Percentiles rank a stretch among this genome's conserved stretches.
Evolutionary conservation across 1,140 invertebrate genomes (phyloP).

Genomic region (Saccostrea cuccullata): DNA sequence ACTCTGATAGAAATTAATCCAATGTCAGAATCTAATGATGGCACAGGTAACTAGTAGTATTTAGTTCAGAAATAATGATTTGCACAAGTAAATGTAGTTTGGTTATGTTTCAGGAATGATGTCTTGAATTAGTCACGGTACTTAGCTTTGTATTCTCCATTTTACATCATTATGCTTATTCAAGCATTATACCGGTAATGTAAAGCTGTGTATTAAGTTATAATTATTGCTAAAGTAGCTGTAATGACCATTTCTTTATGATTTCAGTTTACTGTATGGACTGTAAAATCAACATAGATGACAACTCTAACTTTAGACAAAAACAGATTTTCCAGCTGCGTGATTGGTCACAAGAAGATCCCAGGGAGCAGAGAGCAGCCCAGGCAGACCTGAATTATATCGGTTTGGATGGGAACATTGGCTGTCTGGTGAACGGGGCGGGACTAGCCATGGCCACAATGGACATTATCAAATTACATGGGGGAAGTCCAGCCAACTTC

Average conservation of each 20-base stretch:
- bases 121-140: too few species aligned
- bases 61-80: neutral
- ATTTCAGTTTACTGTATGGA: slow-evolving; percentile 90
- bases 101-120: too few species aligned
- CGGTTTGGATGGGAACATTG: slow-evolving; percentile 98
- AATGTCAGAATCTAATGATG: slow-evolving; percentile 93
- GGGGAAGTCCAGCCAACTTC: slow-evolving; percentile 81
- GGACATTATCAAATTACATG: slow-evolving; percentile 81
- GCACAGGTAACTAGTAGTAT: slow-evolving; percentile 79
- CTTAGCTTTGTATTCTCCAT: too few species aligned
- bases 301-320: slow-evolving; percentile 97
- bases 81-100: too few species aligned
- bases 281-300: slow-evolving; percentile 99
- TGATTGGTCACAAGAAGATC: slow-evolving; percentile 83
- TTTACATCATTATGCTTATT: too few species aligned
- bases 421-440: slow-evolving; percentile 85
- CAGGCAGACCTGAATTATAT: slow-evolving; percentile 97
- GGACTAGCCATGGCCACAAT: slow-evolving; percentile 82
- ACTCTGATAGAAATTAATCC: slow-evolving; percentile 99
- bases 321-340: slow-evolving; percentile 81
- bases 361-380: slow-evolving; percentile 92
- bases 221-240: neutral
- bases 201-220: neutral
- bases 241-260: neutral
- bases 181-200: too few species aligned